Base-by-base conservation (phyloP, 2,113 vertebrate genomes). In the Solea senegalensis region DNA sequence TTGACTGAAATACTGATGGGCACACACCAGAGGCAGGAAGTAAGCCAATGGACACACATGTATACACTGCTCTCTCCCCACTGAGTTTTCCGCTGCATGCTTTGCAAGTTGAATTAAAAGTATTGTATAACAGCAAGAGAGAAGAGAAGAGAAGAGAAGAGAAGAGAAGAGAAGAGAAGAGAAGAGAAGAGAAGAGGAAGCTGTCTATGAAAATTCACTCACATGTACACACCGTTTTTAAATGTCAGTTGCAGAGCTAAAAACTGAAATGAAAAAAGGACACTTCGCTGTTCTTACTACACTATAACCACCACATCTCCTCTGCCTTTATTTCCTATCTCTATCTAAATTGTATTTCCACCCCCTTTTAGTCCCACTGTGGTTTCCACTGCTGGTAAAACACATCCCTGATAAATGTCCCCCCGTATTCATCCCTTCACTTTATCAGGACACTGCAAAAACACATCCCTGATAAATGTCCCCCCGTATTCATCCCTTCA, bases 361-460 rank as follows among this genome's bases (percentile, higher is more conserved):
- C 12, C 51, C 14, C 53, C 34, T 65, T 59, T 78, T 71, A 84
- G 71, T 56, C 78, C 62, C 16, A 56, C 68, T 62, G 79, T 64
- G 75, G 59, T 73, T 54, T 85, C 62, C 28, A 55, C 56, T 76
- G 73, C 68, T 78, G 67, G 72, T 86, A 81, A 82, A 85, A 86
- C 67, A 76, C 60, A 74, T 58, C 44, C 55, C 46, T 76, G 66
- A 88, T 80, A 77, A 88, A 91, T 82, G 74, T 61, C 53, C 41
- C 51, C 72, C 73, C 66, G 74, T 81, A 88, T 82, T 84, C 86
- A 73, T 74, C 67, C 15, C 59, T 70, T 70, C 61, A 72, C 48
- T 81, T 85, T 84, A 84, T 78, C 78, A 84, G 83, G 80, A 75
- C 66, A n/a, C n/a, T n/a, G 55, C 69, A 49, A 54, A 69, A 60